Conservation (phyloP, 2,113 vertebrate genomes). For the Tachycineta bicolor region DNA sequence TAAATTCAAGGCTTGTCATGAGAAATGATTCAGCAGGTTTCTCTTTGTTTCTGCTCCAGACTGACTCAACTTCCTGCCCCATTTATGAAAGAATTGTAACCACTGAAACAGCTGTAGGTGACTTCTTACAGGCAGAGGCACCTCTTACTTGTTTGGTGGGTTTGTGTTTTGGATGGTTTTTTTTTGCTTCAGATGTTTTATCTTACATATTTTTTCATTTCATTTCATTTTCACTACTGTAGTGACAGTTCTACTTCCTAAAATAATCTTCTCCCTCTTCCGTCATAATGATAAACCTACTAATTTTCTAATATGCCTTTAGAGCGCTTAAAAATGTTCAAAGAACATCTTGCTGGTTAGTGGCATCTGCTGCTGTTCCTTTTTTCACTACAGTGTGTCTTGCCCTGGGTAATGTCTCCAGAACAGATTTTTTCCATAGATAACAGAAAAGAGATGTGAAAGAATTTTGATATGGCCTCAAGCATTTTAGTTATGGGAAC, state of each 20-base stretch:
- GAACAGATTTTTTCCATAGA: conserved; percentile 20
- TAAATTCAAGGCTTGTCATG: not conserved
- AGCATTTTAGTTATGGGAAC: conserved; percentile 10
- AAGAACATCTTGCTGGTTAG: not conserved
- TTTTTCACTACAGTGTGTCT: not conserved
- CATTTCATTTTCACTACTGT: too few relatives aligned
- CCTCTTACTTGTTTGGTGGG: not conserved
- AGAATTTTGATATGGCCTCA: conserved; percentile 13
- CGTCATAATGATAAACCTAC: not conserved
- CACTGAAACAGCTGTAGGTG: not conserved
- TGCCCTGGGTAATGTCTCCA: not conserved
- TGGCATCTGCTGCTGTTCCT: not conserved
- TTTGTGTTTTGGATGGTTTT: too few relatives aligned
- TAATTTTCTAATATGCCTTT: conserved; percentile 14
- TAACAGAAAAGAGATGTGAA: not conserved
- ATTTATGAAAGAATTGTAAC: not conserved
- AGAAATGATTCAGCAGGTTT: not conserved
- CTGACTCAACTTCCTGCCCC: not conserved
- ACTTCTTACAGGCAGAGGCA: not conserved
- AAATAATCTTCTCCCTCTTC: not conserved
- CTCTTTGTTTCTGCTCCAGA: not conserved
- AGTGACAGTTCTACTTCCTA: not conserved
- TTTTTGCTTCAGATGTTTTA: not conserved
- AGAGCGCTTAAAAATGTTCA: not conserved
- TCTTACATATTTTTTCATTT: not conserved